Conservation (phyloP, 2,113 vertebrate genomes). For the Gasterosteus aculeatus region DNA sequence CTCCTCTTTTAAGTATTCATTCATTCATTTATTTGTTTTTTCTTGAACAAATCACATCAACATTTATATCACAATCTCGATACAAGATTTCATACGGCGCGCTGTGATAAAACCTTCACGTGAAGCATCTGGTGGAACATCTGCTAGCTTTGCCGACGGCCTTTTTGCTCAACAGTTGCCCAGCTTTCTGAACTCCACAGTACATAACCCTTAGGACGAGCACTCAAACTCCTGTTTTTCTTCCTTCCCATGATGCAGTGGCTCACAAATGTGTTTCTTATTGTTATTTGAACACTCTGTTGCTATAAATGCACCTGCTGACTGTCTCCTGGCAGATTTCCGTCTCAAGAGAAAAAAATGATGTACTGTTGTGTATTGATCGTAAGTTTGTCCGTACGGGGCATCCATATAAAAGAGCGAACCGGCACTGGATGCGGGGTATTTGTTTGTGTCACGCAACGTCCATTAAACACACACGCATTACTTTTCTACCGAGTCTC, state of each 20-base stretch:
- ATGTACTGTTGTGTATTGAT: no score
- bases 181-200: conserved; percentile 9
- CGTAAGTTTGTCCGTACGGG: no score
- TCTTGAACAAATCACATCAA: background rate
- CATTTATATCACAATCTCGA: background rate
- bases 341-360: no score
- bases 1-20: background rate
- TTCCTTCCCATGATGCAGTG: background rate
- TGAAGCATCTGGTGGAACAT: background rate
- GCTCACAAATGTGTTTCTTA: background rate
- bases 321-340: no score
- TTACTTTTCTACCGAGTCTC: no score
- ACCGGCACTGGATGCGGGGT: no score
- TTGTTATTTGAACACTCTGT: no score
- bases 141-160: conserved; percentile 9
- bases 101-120: background rate
- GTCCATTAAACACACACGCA: no score
- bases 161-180: conserved; percentile 11
- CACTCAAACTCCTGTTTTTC: background rate
- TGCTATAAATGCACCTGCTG: no score
- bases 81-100: background rate
- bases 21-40: background rate
- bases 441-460: no score
- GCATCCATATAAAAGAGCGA: no score
- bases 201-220: conserved; percentile 10